Base-by-base conservation (phyloP, 2,797 vertebrate species). In the Sebastes trivittatus region DNA sequence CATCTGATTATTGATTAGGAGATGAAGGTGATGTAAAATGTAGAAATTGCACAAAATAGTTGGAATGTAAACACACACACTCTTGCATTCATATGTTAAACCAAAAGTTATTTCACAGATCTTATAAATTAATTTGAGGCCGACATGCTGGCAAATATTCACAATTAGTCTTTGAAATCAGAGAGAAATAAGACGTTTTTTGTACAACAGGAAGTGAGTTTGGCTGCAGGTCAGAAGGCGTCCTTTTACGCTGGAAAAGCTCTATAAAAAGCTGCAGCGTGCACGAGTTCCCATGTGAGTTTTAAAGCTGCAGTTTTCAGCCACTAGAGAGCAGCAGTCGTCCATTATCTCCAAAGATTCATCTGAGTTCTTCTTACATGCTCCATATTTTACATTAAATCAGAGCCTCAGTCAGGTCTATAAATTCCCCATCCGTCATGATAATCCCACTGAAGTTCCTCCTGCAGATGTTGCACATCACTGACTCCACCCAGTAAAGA, bases 321-420 rank as follows among this genome's bases (percentile, higher is more conserved):
- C 87, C 93, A 87, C 78, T 23, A 83, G 89, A 86, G 74, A 32
- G 87, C 83, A 88, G 84, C 27, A 78, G 11, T 62, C 18, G 0
- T 30, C 80, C 69, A 30, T 36, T 7, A 68, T 30, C 27, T 71
- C 59, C 27, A 38, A 1, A 3, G 27, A 7, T 55, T 11, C 13
- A 25, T 36, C 42, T 59, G 23, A 58, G 36, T 13, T 38, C 36
- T 55, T 54, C 52, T 78, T 11, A 20, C 36, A 27, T 42, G 7
- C 22, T 25, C 60, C 67, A 29, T 80, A 66, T 87, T 77, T 75
- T 84, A 82, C 74, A 79, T 54, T 61, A 60, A 70, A 70, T 81
- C 14, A 72, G 73, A 73, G 64, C 58, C 36, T 52, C 11, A 11
- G 60, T n/a, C 72, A 34, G 36, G 74, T 80, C 52, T 38, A 23